Conservation (phyloP, 2,113 vertebrate species). For the Engystomops pustulosus region DNA sequence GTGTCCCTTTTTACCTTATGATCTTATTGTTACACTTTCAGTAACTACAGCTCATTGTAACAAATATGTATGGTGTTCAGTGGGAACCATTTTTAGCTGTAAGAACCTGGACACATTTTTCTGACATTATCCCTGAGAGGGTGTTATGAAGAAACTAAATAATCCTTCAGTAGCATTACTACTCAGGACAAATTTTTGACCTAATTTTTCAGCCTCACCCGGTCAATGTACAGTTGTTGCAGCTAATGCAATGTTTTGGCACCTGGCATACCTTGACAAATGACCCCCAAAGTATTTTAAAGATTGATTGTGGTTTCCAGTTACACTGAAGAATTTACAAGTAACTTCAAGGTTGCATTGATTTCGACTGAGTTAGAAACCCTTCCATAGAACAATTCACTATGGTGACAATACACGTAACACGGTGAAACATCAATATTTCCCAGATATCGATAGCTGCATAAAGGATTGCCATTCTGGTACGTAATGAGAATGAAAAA, state of each 20-base stretch:
- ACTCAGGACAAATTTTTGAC: conserved; percentile 19
- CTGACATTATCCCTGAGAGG: neutral
- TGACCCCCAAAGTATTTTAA: conserved; percentile 50
- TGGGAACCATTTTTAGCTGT: too few species aligned
- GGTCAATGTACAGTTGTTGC: conserved; percentile 33
- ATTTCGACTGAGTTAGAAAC: conserved; percentile 50
- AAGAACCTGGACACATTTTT: neutral
- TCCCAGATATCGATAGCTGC: conserved; percentile 45
- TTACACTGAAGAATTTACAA: conserved; percentile 50
- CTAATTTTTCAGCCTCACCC: conserved; percentile 1
- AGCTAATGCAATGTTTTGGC: conserved; percentile 35
- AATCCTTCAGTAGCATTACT: neutral
- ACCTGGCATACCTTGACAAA: conserved; percentile 40
- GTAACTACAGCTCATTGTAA: too few species aligned
- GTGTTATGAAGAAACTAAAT: neutral
- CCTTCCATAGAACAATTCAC: conserved; percentile 39
- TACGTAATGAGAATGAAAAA: conserved; percentile 26
- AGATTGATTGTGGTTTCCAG: conserved; percentile 52
- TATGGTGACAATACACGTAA: conserved; percentile 50
- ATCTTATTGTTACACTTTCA: too few species aligned
- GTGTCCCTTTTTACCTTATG: too few species aligned
- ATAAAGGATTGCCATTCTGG: conserved; percentile 30
- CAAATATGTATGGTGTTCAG: too few species aligned
- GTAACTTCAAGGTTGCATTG: conserved; percentile 57
- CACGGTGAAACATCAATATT: conserved; percentile 47